phyloP scores from a whole-genome alignment of 2,797 vertebrate genomes.

The Botia kubotai region DNA sequence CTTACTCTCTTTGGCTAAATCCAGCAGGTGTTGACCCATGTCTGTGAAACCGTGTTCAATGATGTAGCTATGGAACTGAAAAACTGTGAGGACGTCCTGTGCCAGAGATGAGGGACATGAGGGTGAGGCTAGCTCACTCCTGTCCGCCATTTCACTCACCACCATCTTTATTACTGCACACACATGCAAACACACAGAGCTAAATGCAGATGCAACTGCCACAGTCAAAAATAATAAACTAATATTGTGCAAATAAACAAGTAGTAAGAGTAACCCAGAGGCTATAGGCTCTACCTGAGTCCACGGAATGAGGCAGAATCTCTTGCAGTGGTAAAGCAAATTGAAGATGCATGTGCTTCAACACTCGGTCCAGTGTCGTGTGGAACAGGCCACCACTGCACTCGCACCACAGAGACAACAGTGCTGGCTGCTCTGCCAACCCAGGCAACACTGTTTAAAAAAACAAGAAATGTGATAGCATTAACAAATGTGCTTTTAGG shows the following conservation, averaged over 20 bases:
- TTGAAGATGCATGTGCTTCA: constrained; percentile 84
- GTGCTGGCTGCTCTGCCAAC: constrained; percentile 81
- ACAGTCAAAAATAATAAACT: neutral
- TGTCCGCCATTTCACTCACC: constrained; percentile 91
- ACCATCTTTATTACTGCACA: constrained; percentile 84
- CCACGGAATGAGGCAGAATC: constrained; percentile 66
- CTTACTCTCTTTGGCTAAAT: constrained; percentile 89
- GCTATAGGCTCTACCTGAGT: constrained; percentile 36
- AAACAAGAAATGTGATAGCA: neutral
- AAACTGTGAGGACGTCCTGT: constrained; percentile 90
- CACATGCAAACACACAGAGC: constrained; percentile 8
- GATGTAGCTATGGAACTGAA: constrained; percentile 92
- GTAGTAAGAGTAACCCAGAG: neutral
- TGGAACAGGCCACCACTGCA: constrained; percentile 91
- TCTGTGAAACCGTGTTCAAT: constrained; percentile 82
- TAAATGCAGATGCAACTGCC: neutral
- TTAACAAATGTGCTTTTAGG: neutral
- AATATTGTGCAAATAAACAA: neutral
- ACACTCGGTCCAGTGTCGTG: constrained; percentile 86
- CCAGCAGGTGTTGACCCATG: constrained; percentile 87
- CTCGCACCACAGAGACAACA: constrained; percentile 92
- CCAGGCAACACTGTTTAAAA: constrained; percentile 84
- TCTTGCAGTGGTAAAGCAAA: constrained; percentile 82
- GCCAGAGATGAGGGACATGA: constrained; percentile 74
- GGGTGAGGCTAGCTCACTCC: constrained; percentile 75